phyloP scores from a whole-genome alignment of 2,888 invertebrate species.

The Caenorhabditis doughertyi region DNA sequence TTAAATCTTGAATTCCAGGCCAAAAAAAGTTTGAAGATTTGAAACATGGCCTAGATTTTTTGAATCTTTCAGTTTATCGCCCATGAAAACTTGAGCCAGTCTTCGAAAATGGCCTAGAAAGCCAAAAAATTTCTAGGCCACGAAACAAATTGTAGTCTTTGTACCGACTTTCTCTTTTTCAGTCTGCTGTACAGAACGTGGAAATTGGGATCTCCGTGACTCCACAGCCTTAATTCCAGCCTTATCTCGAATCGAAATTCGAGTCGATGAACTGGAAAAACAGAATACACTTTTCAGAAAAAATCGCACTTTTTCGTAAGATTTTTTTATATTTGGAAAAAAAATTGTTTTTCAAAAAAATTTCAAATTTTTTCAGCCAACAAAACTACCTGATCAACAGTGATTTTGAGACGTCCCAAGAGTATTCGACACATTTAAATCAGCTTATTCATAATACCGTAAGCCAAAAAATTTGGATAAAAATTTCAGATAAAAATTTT shows the following conservation, averaged over 20 bases:
- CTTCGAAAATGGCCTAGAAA: too few relatives aligned
- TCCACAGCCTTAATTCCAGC: slow-evolving; percentile 41
- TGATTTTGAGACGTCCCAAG: slow-evolving; percentile 25
- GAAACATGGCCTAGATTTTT: too few relatives aligned
- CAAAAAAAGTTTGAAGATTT: too few relatives aligned
- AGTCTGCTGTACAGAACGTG: slow-evolving; percentile 61
- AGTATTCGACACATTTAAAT: slow-evolving; percentile 20
- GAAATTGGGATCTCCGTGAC: slow-evolving; percentile 58
- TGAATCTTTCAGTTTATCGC: too few relatives aligned
- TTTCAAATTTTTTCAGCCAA: slow-evolving; percentile 18
- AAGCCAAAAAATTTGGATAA: not conserved
- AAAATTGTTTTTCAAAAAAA: too few relatives aligned
- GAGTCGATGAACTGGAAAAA: slow-evolving; percentile 50
- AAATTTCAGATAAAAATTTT: too few relatives aligned
- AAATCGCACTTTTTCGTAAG: slow-evolving; percentile 25
- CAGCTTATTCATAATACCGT: slow-evolving; percentile 38
- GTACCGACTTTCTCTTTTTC: slow-evolving; percentile 21
- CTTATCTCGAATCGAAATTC: slow-evolving; percentile 42
- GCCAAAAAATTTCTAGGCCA: too few relatives aligned
- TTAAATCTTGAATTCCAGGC: too few relatives aligned
- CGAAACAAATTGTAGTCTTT: too few relatives aligned
- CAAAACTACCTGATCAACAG: slow-evolving; percentile 29
- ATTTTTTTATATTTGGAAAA: not conserved
- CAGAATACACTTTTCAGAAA: slow-evolving; percentile 27
- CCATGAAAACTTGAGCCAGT: too few relatives aligned